Evolutionary conservation across 1,140 invertebrate genomes (phyloP).

Genomic region (Meloidogyne floridensis): DNA sequence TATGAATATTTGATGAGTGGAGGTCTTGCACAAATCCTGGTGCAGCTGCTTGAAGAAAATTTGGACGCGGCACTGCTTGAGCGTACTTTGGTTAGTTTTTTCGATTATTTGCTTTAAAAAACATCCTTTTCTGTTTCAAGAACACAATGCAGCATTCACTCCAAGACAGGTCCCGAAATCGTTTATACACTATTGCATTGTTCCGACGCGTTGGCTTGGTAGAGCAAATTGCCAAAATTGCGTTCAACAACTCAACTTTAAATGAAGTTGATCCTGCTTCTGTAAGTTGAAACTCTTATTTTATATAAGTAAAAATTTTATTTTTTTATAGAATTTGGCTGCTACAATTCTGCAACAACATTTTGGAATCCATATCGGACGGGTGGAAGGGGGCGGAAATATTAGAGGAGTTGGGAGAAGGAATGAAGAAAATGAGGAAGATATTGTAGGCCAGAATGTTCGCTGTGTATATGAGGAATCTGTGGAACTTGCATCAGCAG

Average conservation of each 20-base stretch:
- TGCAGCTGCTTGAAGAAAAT: conserved; percentile 24
- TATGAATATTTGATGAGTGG: conserved; percentile 37
- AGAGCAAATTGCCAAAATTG: conserved; percentile 19
- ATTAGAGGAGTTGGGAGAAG: background rate
- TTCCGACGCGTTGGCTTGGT: conserved; percentile 23
- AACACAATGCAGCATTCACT: conserved; percentile 17
- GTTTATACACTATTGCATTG: conserved; percentile 19
- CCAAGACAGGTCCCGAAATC: conserved; percentile 14
- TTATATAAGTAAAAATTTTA: background rate
- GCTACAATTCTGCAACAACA: conserved; percentile 16
- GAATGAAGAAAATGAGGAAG: background rate
- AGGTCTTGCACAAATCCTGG: conserved; percentile 30
- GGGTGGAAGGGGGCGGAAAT: background rate
- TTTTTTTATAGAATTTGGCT: conserved; percentile 11
- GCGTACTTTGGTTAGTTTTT: conserved; percentile 1
- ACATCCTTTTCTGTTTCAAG: background rate
- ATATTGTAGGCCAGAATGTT: background rate
- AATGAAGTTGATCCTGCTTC: background rate
- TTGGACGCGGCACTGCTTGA: conserved; percentile 20
- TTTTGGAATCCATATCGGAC: conserved; percentile 15
- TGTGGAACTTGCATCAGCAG: background rate
- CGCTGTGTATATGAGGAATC: conserved; percentile 1
- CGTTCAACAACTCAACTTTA: background rate
- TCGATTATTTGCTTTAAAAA: background rate
- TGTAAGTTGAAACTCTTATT: background rate